Percentiles rank a stretch among this genome's conserved stretches.
These are phyloP conservation scores for Rhagoletis zephyria DNA, from an alignment of 1,140 invertebrate genomes.

Conservation along the genomic window DNA sequence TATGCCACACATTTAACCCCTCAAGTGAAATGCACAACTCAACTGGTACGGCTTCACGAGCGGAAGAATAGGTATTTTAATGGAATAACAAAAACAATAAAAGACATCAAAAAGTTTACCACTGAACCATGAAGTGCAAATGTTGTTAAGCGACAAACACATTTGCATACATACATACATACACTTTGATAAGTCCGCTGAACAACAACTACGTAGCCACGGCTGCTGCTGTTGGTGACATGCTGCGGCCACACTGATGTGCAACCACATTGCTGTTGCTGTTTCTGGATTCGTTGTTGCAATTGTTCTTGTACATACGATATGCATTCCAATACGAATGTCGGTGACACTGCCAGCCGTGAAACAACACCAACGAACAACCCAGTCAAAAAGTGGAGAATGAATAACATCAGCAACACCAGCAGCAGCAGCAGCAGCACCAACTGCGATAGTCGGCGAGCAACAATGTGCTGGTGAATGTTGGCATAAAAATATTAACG, in stretches of 20 bases:
- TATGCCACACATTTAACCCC: too few relatives aligned
- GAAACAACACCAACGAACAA: neutral
- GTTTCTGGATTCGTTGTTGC: neutral
- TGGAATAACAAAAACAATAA: too few relatives aligned
- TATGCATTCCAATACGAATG: conserved; percentile 43
- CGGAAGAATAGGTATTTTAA: too few relatives aligned
- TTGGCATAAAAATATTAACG: neutral
- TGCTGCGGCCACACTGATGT: conserved; percentile 48
- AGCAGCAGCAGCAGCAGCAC: neutral
- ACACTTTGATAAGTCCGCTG: neutral
- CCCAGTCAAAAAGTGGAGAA: neutral
- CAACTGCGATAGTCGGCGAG: too few relatives aligned
- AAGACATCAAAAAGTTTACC: too few relatives aligned
- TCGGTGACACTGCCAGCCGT: conserved; percentile 33
- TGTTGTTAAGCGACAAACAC: too few relatives aligned
- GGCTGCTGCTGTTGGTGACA: conserved; percentile 43
- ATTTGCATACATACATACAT: neutral
- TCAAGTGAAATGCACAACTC: too few relatives aligned
- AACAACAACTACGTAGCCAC: neutral
- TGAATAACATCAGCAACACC: neutral
- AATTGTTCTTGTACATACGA: conserved; percentile 6
- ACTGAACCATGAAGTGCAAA: too few relatives aligned
- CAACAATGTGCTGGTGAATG: neutral
- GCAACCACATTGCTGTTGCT: conserved; percentile 35
- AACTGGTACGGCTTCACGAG: too few relatives aligned